These are phyloP conservation scores for Corythornis cristatus DNA, from an alignment of 2,113 vertebrate species.

Conservation along the genomic window DNA sequence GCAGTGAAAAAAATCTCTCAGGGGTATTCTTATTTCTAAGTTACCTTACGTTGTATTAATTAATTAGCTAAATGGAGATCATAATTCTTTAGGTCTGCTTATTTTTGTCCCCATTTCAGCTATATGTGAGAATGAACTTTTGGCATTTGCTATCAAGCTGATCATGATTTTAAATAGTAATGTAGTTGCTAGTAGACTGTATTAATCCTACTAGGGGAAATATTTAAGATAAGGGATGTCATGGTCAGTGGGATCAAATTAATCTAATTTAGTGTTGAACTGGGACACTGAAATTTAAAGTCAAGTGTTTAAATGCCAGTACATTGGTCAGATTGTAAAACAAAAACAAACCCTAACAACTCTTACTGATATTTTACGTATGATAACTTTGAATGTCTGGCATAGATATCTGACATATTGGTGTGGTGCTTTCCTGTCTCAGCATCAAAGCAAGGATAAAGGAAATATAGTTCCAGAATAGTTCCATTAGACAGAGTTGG, in stretches of 20 bases:
- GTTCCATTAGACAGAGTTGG: not conserved
- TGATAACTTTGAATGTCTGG: not conserved
- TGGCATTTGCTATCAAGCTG: conserved; percentile 21
- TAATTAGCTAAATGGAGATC: conserved; percentile 65
- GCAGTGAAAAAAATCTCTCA: conserved; percentile 24
- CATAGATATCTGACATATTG: not conserved
- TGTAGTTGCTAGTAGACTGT: not conserved
- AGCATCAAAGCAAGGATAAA: not conserved
- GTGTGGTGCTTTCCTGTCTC: not conserved
- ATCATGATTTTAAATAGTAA: conserved; percentile 39
- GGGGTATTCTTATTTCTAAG: conserved; percentile 49
- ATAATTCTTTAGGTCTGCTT: conserved; percentile 54
- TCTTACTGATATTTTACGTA: not conserved
- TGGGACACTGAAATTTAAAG: not conserved
- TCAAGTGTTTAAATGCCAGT: not conserved
- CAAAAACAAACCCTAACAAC: not conserved
- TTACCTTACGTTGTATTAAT: conserved; percentile 65
- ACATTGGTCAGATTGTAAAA: not conserved
- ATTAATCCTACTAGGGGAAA: not conserved
- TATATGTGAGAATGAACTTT: conserved; percentile 8
- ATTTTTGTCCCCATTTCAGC: conserved; percentile 49
- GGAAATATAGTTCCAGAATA: not conserved
- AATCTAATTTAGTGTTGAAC: not conserved
- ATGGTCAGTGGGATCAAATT: not conserved
- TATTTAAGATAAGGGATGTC: not conserved